Evolutionary conservation across 2,113 vertebrate genomes (phyloP).

Genomic region (Lipophrys pholis): DNA sequence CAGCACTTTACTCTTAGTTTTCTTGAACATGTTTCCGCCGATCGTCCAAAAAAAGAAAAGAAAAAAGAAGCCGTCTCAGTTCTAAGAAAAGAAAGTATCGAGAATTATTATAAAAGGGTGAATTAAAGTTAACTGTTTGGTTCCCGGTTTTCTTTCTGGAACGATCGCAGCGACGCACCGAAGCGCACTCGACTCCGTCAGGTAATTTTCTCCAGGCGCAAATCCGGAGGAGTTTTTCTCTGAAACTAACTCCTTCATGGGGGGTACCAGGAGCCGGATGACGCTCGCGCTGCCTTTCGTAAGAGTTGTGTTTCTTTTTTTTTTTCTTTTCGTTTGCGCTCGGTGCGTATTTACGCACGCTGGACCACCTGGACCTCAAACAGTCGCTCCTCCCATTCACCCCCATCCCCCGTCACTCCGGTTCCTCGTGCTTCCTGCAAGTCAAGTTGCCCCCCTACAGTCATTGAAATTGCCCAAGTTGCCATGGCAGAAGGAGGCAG

Average conservation of each 20-base stretch:
- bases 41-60: neutral
- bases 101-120: too few species aligned
- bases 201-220: constrained; percentile 19
- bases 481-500: constrained; percentile 49
- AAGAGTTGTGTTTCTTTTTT: too few species aligned
- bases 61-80: constrained; percentile 8
- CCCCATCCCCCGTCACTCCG: neutral
- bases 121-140: too few species aligned
- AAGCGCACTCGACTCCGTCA: constrained; percentile 22
- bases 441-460: too few species aligned
- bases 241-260: constrained; percentile 31
- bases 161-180: constrained; percentile 50
- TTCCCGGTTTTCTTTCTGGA: constrained; percentile 2
- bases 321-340: too few species aligned
- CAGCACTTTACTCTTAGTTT: constrained; percentile 84
- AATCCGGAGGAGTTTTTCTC: constrained; percentile 9
- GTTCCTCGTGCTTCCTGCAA: too few species aligned
- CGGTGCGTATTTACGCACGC: constrained; percentile 58
- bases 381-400: constrained; percentile 69
- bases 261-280: constrained; percentile 22
- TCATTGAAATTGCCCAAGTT: constrained; percentile 53
- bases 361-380: constrained; percentile 73
- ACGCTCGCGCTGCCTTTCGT: constrained; percentile 23
- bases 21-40: constrained; percentile 80
- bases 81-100: neutral